Conservation (phyloP, 2,113 vertebrate genomes). For the Zapus hudsonius region DNA sequence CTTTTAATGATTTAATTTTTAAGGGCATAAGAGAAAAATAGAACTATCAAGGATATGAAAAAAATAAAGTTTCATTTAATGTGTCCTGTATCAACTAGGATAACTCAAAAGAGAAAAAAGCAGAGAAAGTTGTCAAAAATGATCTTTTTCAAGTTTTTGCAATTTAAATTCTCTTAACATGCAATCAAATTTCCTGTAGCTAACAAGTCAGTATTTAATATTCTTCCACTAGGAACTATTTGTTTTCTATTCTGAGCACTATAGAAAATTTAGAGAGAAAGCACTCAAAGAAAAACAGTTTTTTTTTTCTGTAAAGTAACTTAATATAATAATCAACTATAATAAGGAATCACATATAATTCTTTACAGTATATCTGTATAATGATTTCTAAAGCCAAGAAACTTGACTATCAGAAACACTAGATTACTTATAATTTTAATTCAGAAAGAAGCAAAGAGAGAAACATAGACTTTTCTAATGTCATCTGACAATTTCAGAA, state of each 20-base stretch:
- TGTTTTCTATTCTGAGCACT: background rate
- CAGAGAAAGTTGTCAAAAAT: background rate
- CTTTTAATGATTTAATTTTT: slow-evolving; percentile 25
- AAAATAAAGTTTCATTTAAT: background rate
- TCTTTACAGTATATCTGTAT: background rate
- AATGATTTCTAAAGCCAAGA: background rate
- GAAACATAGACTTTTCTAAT: background rate
- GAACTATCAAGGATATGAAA: background rate
- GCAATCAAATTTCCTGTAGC: slow-evolving; percentile 21
- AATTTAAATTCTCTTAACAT: background rate
- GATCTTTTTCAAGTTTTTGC: background rate
- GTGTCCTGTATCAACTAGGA: background rate
- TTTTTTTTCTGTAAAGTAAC: background rate
- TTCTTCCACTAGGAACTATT: background rate
- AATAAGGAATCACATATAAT: background rate
- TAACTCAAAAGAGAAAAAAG: background rate
- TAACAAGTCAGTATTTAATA: slow-evolving; percentile 33
- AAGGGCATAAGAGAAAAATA: background rate
- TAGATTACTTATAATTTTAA: background rate
- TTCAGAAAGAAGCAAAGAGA: background rate
- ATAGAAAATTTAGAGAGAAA: background rate
- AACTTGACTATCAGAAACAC: background rate
- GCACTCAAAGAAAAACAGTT: background rate
- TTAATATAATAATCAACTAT: slow-evolving; percentile 29
- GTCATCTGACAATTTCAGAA: background rate